Evolutionary conservation across 2,113 vertebrate species (phyloP), one percentile per base, ranked within the genome.

Genomic region (Chroicocephalus ridibundus): DNA sequence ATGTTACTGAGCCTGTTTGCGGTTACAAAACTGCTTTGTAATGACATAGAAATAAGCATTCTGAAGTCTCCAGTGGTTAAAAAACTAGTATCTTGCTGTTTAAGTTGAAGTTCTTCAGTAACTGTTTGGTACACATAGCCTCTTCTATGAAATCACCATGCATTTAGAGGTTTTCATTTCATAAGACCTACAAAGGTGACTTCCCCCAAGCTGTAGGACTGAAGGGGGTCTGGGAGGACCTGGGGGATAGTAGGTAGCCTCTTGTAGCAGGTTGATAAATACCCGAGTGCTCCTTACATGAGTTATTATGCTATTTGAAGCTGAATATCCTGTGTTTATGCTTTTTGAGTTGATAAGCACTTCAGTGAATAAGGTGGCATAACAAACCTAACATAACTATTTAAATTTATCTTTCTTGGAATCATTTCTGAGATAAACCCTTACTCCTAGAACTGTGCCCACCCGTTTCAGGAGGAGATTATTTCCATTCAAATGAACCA

Each of bases 201-300:
- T 70, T 82, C 8, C 46, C 46, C 31, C 32, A 75, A 78, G 51
- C 51, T 81, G 55, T 34, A 55, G 60, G 38, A n/a, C 8, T 46
- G 38, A 18, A 52, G 40, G 17, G 27, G 15, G 17, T 65, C 32
- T 70, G n/a, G 13, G 32, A 38, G 15, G 27, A 65, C 36, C 54
- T 38, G 16, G 14, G 29, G 12, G 3, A 32, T 66, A 75, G 22
- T 32, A 32, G 15, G 25, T 55, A 20, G 62, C 15, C 38, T 70
- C 31, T 76, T 84, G 24, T 38, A 61, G 69, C 27, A 66, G 16
- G 24, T 6, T 60, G 46, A 38, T 91, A 82, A 78, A 74, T 54
- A 58, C 19, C 13, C 0, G 0, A 55, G 55, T 2, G 2, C 46
- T 76, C 40, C 9, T 82, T 61, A 34, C 2, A 0, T 36, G 6